Evolutionary conservation across 1,140 invertebrate species (phyloP).

Genomic region (Drosophila mojavensis): DNA sequence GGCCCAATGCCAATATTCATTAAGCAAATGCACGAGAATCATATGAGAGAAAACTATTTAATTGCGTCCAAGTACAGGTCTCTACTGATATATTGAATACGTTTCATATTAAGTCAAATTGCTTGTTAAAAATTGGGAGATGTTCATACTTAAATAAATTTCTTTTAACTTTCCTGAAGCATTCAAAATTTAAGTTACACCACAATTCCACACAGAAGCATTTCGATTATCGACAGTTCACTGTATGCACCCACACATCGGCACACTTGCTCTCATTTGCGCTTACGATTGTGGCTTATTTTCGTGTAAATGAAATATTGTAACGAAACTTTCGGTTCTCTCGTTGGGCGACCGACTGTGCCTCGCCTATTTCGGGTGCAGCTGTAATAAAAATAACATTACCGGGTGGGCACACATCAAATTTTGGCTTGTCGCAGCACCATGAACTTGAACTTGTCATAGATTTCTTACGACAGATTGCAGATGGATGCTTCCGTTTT

Average conservation of each 20-base stretch:
- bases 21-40: conserved; percentile 2
- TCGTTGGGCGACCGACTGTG: conserved; percentile 23
- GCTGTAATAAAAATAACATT: conserved; percentile 59
- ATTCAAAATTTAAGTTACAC: too few species aligned
- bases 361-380: conserved; percentile 14
- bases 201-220: background rate
- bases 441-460: conserved; percentile 80
- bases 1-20: conserved; percentile 43
- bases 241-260: background rate
- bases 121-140: too few species aligned
- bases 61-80: conserved; percentile 8
- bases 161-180: background rate
- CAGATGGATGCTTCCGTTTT: conserved; percentile 53
- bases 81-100: background rate
- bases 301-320: conserved; percentile 23
- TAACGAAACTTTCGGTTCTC: conserved; percentile 18
- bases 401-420: conserved; percentile 65
- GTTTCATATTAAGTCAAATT: too few species aligned
- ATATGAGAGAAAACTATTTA: background rate
- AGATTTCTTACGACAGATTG: conserved; percentile 44
- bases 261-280: background rate
- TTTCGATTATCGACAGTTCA: conserved; percentile 5
- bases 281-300: conserved; percentile 18
- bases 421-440: conserved; percentile 53
- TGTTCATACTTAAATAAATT: background rate